phyloP scores from a whole-genome alignment of 2,888 invertebrate species.

The Eristalinus aeneus region DNA sequence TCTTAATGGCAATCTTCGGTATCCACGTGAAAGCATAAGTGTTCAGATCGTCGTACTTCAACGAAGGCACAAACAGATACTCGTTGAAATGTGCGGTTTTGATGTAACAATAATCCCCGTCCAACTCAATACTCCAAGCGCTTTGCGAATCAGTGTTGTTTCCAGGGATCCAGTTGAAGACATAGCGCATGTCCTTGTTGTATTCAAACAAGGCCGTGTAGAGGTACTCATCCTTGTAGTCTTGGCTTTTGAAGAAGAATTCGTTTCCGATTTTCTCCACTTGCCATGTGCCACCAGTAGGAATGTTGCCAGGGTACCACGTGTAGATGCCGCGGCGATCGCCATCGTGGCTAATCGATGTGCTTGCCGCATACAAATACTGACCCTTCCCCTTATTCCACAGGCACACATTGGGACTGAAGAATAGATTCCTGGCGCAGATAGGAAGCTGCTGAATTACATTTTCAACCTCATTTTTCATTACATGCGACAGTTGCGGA shows the following conservation, averaged over 20 bases:
- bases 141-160: conserved; percentile 43
- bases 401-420: conserved; percentile 1
- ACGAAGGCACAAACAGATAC: conserved; percentile 13
- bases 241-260: conserved; percentile 11
- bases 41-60: conserved; percentile 16
- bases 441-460: conserved; percentile 16
- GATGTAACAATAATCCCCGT: conserved; percentile 29
- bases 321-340: conserved; percentile 19
- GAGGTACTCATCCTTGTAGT: conserved; percentile 30
- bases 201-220: conserved; percentile 10
- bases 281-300: not conserved
- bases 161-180: conserved; percentile 40
- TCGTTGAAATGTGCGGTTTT: conserved; percentile 19
- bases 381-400: conserved; percentile 34
- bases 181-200: conserved; percentile 31
- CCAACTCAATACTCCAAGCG: conserved; percentile 33
- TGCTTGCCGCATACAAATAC: conserved; percentile 23
- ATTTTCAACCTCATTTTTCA: not conserved
- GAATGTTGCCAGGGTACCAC: conserved; percentile 27
- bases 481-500: not conserved
- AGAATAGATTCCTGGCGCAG: conserved; percentile 31
- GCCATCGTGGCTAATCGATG: conserved; percentile 18
- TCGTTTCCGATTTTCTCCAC: not conserved
- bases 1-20: conserved; percentile 6
- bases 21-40: conserved; percentile 27